phyloP scores from a whole-genome alignment of 2,888 invertebrate species.

The Drosophila neotestacea region DNA sequence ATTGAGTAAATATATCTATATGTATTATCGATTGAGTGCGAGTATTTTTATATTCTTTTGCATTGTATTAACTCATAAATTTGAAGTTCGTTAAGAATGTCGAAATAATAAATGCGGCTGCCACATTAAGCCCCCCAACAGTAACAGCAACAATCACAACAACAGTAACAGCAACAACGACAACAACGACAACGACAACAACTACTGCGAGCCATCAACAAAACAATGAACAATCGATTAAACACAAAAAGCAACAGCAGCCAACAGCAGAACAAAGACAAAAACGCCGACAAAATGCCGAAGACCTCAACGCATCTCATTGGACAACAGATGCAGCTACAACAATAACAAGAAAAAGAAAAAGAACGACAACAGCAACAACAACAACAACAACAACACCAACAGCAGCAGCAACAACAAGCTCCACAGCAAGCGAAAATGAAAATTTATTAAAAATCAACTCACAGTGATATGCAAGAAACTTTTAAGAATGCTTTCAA shows the following conservation, averaged over 20 bases:
- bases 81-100: slow-evolving; percentile 82
- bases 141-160: slow-evolving; percentile 23
- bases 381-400: slow-evolving; percentile 13
- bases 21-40: slow-evolving; percentile 28
- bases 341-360: slow-evolving; percentile 31
- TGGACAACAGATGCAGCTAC: slow-evolving; percentile 55
- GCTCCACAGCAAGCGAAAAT: slow-evolving; percentile 51
- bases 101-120: slow-evolving; percentile 82
- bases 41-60: slow-evolving; percentile 56
- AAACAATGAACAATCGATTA: slow-evolving; percentile 82
- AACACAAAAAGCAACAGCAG: slow-evolving; percentile 70
- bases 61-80: slow-evolving; percentile 82
- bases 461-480: slow-evolving; percentile 63
- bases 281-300: slow-evolving; percentile 71
- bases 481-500: slow-evolving; percentile 20
- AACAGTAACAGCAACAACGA: slow-evolving; percentile 38
- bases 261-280: slow-evolving; percentile 67
- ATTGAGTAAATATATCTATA: neutral
- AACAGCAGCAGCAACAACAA: slow-evolving; percentile 16
- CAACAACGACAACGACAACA: slow-evolving; percentile 32
- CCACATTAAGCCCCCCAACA: slow-evolving; percentile 70
- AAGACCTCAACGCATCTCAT: slow-evolving; percentile 48
- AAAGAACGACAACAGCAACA: slow-evolving; percentile 19
- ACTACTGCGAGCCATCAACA: slow-evolving; percentile 54
- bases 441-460: slow-evolving; percentile 76